phyloP scores from a whole-genome alignment of 2,113 vertebrate species.

The Probosciger aterrimus region DNA sequence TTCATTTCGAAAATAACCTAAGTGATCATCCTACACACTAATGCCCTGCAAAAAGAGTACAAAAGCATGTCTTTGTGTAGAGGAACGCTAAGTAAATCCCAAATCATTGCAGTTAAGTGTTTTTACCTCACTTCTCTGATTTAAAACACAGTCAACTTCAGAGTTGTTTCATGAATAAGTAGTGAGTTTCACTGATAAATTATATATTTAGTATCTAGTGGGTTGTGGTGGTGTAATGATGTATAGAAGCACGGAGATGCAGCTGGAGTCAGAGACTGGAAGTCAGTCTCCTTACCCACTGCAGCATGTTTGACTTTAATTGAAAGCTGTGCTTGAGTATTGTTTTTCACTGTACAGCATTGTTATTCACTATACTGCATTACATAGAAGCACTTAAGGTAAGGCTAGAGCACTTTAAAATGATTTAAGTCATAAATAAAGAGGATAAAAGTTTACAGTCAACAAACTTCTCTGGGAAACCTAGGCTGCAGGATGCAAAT shows the following conservation, averaged over 20 bases:
- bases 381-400: conserved; percentile 57
- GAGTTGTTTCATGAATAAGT: conserved; percentile 58
- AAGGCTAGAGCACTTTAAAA: conserved; percentile 51
- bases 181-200: conserved; percentile 61
- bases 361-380: conserved; percentile 53
- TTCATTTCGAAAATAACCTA: conserved; percentile 26
- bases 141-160: conserved; percentile 33
- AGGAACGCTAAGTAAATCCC: background rate
- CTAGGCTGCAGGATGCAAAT: conserved; percentile 8
- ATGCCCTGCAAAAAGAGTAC: background rate
- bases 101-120: background rate
- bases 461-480: conserved; percentile 51
- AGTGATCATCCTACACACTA: background rate
- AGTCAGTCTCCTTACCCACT: conserved; percentile 48
- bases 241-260: conserved; percentile 27
- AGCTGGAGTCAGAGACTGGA: conserved; percentile 42
- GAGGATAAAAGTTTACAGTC: conserved; percentile 57
- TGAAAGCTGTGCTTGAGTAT: conserved; percentile 57
- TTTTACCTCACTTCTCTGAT: conserved; percentile 38
- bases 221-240: conserved; percentile 36
- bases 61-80: conserved; percentile 19
- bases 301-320: conserved; percentile 55
- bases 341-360: conserved; percentile 57
- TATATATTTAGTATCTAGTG: conserved; percentile 64
- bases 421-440: conserved; percentile 60